Conservation (phyloP, 92 coral and sea anemone genomes). For the Epizoanthus ramosus region DNA sequence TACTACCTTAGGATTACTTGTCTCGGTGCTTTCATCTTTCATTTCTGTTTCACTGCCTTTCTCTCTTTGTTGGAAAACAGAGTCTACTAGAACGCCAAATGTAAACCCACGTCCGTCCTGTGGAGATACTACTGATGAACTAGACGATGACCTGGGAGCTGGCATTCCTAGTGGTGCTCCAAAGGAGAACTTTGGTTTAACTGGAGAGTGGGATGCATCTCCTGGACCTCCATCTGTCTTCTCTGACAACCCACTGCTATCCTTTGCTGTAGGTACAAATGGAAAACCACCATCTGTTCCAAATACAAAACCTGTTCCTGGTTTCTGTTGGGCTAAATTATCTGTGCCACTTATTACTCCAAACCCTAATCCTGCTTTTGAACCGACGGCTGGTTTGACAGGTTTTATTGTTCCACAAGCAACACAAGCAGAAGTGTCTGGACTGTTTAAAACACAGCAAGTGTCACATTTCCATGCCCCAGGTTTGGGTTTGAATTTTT, state of each 20-base stretch:
- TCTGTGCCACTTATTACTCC: constrained; percentile 2
- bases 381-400: constrained; percentile 17
- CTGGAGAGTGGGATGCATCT: neutral
- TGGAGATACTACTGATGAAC: constrained; percentile 14
- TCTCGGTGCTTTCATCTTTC: neutral
- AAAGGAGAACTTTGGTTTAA: constrained; percentile 17
- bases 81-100: neutral
- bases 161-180: constrained; percentile 37
- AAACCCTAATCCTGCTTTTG: constrained; percentile 23
- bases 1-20: neutral
- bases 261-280: neutral
- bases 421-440: constrained; percentile 41
- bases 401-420: constrained; percentile 70
- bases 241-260: neutral
- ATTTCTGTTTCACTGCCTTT: neutral
- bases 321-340: neutral
- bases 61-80: neutral
- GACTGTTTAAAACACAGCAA: constrained; percentile 49
- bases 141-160: constrained; percentile 12
- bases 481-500: constrained; percentile 19
- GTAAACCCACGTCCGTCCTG: constrained; percentile 7
- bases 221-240: constrained; percentile 8
- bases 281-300: constrained; percentile 22
- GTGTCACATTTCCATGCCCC: constrained; percentile 71
- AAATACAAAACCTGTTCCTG: constrained; percentile 16